A percentile compares a stretch with the other conserved stretches of the same genome.
These are phyloP conservation scores for Plecotus auritus DNA, from an alignment of 2,113 vertebrate species.

Conservation along the genomic window DNA sequence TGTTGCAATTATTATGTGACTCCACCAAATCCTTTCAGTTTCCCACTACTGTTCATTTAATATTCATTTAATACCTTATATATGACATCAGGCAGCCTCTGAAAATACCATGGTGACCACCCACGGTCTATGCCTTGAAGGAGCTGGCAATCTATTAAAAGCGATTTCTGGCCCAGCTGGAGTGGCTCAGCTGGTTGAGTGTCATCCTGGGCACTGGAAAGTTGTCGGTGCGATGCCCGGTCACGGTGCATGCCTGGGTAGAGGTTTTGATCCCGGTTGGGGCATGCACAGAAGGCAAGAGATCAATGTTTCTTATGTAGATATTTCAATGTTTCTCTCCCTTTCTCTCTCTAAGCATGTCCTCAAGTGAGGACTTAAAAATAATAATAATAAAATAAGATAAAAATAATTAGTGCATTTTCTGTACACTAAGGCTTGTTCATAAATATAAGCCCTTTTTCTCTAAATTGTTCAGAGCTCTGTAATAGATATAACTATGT, in stretches of 20 bases:
- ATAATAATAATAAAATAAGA: neutral
- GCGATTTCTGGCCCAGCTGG: neutral
- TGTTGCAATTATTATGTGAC: neutral
- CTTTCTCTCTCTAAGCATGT: neutral
- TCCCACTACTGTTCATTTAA: neutral
- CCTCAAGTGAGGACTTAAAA: neutral
- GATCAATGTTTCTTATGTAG: neutral
- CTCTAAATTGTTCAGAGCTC: neutral
- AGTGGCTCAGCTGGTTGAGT: neutral
- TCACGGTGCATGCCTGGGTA: neutral
- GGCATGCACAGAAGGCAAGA: neutral
- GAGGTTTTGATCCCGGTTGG: neutral
- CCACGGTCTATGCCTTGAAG: neutral
- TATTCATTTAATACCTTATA: neutral
- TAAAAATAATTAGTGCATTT: neutral
- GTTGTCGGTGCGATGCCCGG: fast-evolving
- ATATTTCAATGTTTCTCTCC: neutral
- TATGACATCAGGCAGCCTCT: neutral
- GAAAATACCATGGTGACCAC: neutral
- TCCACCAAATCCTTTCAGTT: neutral
- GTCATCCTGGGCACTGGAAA: neutral
- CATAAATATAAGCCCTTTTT: neutral
- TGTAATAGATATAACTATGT: neutral
- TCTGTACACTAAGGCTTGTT: neutral
- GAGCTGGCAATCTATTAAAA: neutral